These are phyloP conservation scores for Neotragus moschatus DNA, from an alignment of 2,113 vertebrate species.

Conservation along the genomic window DNA sequence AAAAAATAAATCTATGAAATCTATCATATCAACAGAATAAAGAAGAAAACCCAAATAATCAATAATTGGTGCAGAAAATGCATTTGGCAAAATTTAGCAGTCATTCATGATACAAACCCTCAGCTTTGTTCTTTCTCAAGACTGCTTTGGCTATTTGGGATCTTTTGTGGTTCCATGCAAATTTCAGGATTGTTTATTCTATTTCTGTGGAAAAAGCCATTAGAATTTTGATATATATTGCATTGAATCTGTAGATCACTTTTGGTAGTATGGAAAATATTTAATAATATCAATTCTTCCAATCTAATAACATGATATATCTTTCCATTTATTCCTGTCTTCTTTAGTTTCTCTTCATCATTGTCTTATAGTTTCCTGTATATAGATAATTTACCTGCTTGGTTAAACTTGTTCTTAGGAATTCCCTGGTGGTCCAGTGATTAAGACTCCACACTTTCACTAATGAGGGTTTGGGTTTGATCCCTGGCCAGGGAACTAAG, in stretches of 20 bases:
- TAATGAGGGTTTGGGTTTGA: background rate
- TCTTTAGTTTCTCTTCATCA: background rate
- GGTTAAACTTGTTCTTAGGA: background rate
- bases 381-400: background rate
- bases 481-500: background rate
- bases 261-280: background rate
- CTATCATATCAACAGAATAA: background rate
- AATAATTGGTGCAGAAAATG: conserved; percentile 18
- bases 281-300: background rate
- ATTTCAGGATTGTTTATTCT: background rate
- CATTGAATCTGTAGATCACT: background rate
- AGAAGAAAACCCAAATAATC: background rate
- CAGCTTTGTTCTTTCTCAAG: background rate
- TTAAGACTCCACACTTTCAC: background rate
- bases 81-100: conserved; percentile 15
- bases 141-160: background rate
- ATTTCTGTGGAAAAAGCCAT: background rate
- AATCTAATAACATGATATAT: background rate
- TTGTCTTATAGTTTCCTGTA: background rate
- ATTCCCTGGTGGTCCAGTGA: background rate
- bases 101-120: background rate
- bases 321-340: background rate
- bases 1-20: background rate
- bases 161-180: background rate
- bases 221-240: background rate